Base-by-base conservation (phyloP, 2,113 vertebrate genomes). In the Diglossa brunneiventris region DNA sequence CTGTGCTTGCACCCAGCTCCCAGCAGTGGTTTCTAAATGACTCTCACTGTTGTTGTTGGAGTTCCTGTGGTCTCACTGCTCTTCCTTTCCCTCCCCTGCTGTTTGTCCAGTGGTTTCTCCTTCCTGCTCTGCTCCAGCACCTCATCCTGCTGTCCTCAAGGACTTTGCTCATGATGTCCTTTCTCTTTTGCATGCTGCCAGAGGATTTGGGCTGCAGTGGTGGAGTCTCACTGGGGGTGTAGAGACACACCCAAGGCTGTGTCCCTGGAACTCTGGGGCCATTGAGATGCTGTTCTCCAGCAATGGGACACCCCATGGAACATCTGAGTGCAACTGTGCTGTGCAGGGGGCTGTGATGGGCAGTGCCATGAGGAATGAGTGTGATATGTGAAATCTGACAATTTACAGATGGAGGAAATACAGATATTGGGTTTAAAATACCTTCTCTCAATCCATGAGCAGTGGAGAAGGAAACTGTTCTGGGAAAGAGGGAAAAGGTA, bases 121-220 rank as follows among this genome's bases (percentile, higher is more conserved):
- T 77, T 67, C 87, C 85, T 62, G 31, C 47, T 46, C 87, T 21
- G 1, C 69, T 56, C 80, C 64, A 9, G 91, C 92, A 28, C 66
- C 86, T 79, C 15, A 23, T 86, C 83, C 95, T 67, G 73, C 58
- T 21, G 1, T 26, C 2, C 63, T 56, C 1, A 9, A 86, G 96
- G 94, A 52, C 94, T 90, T 55, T 95, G 91, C 91, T 88, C 72
- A 91, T 49, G 33, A 86, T 95, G 90, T 95, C 84, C 95, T 96
- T 93, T 93, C 42, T 96, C 91, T 97, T 92, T 95, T 95, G 95
- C 95, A 95, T 70, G 95, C 95, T 95, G 96, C 96, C 96, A 63
- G 61, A 90, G 95, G 96, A 95, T 42, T 18, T 83, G 95, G 93
- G 91, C 78, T 76, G 86, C 86, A 31, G 24, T 92, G 91, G 4